Evolutionary conservation across 1,140 invertebrate species (phyloP).

Genomic region (Nautilus pompilius): DNA sequence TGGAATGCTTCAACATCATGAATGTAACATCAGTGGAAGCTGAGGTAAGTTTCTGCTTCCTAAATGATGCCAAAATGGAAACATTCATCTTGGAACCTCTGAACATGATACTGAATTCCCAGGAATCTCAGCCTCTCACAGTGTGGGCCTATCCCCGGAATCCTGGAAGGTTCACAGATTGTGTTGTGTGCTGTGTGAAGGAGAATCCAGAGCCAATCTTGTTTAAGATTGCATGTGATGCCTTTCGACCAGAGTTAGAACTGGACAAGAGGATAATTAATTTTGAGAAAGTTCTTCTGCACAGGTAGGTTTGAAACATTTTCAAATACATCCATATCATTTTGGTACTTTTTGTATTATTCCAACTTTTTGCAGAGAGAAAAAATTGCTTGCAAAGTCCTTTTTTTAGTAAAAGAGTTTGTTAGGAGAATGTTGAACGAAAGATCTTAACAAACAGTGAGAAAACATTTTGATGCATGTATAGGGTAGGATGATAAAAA

Average conservation of each 20-base stretch:
- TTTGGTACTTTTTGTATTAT: background rate
- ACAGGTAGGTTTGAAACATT: conserved; percentile 37
- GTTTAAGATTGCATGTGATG: conserved; percentile 52
- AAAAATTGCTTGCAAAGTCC: background rate
- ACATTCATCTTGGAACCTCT: conserved; percentile 55
- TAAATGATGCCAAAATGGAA: conserved; percentile 53
- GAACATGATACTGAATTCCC: conserved; percentile 48
- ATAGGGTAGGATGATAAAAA: no score
- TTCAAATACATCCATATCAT: background rate
- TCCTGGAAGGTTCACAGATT: conserved; percentile 46
- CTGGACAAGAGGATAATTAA: conserved; percentile 53
- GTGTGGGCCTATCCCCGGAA: conserved; percentile 54
- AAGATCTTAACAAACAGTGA: no score
- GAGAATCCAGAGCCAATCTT: conserved; percentile 57
- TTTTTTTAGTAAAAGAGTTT: no score
- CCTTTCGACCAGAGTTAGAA: conserved; percentile 51
- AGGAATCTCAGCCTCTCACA: conserved; percentile 39
- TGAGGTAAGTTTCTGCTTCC: conserved; percentile 55
- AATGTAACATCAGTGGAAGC: conserved; percentile 54
- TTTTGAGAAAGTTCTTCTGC: conserved; percentile 55
- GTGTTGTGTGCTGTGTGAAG: conserved; percentile 53
- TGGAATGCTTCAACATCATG: conserved; percentile 49
- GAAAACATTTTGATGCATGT: no score
- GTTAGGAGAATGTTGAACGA: no score
- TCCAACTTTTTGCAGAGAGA: background rate